Evolutionary conservation across 2,888 invertebrate species (phyloP).

Genomic region (Meandrusa payeni): DNA sequence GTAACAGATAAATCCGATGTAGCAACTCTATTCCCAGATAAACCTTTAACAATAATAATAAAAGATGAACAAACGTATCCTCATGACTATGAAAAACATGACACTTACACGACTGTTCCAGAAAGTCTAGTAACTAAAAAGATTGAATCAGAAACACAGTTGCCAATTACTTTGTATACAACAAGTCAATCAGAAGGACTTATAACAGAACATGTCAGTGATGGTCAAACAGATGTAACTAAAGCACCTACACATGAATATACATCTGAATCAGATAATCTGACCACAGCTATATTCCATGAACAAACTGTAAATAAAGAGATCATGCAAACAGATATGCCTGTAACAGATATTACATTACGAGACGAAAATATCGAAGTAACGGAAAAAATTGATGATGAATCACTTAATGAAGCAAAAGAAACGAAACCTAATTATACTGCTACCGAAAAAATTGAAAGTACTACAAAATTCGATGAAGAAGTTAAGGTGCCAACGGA

Average conservation of each 20-base stretch:
- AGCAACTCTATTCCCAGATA: not conserved
- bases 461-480: not conserved
- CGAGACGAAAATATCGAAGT: not conserved
- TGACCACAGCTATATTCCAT: not conserved
- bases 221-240: slow-evolving; percentile 4
- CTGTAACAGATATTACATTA: not conserved
- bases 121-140: slow-evolving; percentile 13
- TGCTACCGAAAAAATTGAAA: slow-evolving; percentile 11
- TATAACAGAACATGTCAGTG: slow-evolving; percentile 1
- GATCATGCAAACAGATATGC: slow-evolving; percentile 9
- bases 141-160: slow-evolving; percentile 17
- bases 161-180: slow-evolving; percentile 9
- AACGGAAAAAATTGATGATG: not conserved
- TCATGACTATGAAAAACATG: slow-evolving; percentile 4
- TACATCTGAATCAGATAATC: slow-evolving; percentile 4
- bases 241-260: slow-evolving; percentile 5
- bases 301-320: not conserved
- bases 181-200: not conserved
- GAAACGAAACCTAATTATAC: slow-evolving; percentile 6
- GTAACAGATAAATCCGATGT: slow-evolving; percentile 3
- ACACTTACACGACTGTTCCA: slow-evolving; percentile 7
- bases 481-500: not conserved
- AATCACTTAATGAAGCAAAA: slow-evolving; percentile 2
- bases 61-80: not conserved
- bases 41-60: not conserved